Evolutionary conservation across 2,888 invertebrate genomes (phyloP).

Genomic region (Eudemis profundana): DNA sequence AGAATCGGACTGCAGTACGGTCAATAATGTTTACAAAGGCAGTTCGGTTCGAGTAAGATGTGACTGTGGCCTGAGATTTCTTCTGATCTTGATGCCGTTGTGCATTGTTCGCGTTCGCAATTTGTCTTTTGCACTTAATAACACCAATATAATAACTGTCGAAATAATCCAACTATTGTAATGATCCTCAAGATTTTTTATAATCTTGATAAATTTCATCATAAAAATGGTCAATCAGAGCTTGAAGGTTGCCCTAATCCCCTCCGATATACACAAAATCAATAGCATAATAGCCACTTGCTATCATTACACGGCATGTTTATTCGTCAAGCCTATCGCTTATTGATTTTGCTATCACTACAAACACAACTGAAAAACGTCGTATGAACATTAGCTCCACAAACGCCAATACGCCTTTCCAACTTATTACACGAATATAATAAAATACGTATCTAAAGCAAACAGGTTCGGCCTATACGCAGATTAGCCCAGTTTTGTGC

Average conservation of each 20-base stretch:
- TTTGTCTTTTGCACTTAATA: no score
- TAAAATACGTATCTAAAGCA: constrained; percentile 36
- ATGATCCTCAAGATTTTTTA: background rate
- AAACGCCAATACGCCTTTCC: background rate
- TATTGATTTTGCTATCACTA: constrained; percentile 33
- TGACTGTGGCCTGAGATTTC: no score
- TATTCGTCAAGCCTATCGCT: constrained; percentile 18
- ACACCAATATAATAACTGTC: no score
- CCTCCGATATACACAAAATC: constrained; percentile 18
- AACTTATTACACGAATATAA: constrained; percentile 1
- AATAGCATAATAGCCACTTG: constrained; percentile 22
- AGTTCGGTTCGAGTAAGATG: no score
- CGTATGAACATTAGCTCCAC: background rate
- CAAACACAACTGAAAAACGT: constrained; percentile 1
- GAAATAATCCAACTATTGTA: no score
- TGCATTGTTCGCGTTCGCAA: no score
- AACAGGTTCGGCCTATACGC: constrained; percentile 58
- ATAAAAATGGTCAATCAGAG: background rate
- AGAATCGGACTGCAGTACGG: no score
- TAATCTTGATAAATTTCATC: background rate
- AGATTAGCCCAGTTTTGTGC: constrained; percentile 67
- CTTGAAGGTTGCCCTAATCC: constrained; percentile 12
- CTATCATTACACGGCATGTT: constrained; percentile 24
- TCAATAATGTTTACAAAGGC: no score
- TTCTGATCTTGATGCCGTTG: no score